Evolutionary conservation across 1,140 invertebrate genomes (phyloP).

Genomic region (Diachasma alloeum): DNA sequence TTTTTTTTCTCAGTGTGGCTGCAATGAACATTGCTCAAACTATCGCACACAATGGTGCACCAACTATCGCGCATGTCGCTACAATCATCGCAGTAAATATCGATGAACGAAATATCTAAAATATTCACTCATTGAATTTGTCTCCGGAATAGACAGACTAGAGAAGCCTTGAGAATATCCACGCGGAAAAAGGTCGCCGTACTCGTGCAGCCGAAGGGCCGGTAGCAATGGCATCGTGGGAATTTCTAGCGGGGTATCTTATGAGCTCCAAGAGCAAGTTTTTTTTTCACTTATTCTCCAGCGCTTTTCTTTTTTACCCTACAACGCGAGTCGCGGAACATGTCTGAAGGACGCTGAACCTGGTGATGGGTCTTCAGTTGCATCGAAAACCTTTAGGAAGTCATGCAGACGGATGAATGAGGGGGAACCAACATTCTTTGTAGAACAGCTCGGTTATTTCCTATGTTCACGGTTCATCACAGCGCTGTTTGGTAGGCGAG

Average conservation of each 20-base stretch:
- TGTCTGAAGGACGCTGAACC: slow-evolving; percentile 25
- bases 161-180: neutral
- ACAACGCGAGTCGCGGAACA: slow-evolving; percentile 17
- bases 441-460: slow-evolving; percentile 7
- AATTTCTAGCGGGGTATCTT: slow-evolving; percentile 41
- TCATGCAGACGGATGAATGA: slow-evolving; percentile 13
- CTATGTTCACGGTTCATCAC: neutral
- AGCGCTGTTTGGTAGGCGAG: neutral
- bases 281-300: slow-evolving; percentile 6
- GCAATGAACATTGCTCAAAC: no score
- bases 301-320: slow-evolving; percentile 19
- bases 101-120: no score
- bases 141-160: slow-evolving; percentile 13
- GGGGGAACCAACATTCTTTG: neutral
- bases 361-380: neutral
- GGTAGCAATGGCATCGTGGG: slow-evolving; percentile 49
- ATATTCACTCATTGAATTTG: neutral
- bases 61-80: no score
- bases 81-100: no score
- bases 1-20: no score
- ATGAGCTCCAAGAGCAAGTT: neutral
- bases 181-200: slow-evolving; percentile 43
- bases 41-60: no score
- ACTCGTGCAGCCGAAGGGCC: slow-evolving; percentile 38
- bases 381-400: slow-evolving; percentile 24